A percentile compares a stretch with the other conserved stretches of the same genome.
Evolutionary conservation across 2,888 invertebrate genomes (phyloP).

Genomic region (Philhelius pedissequus): DNA sequence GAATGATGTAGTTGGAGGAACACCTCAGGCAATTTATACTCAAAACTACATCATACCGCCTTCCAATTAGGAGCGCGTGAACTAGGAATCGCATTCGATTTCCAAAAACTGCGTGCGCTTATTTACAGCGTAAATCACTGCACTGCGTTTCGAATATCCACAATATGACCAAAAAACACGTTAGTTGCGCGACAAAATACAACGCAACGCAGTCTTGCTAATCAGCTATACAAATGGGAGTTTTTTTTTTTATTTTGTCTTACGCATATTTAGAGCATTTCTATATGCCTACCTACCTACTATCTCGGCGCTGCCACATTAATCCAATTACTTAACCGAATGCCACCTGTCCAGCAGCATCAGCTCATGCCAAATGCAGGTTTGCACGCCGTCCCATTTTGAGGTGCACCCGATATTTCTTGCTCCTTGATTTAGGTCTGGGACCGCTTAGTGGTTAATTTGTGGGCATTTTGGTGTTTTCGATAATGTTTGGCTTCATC

Average conservation of each 20-base stretch:
- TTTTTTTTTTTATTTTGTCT: not conserved
- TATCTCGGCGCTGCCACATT: constrained; percentile 40
- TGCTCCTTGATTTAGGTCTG: constrained; percentile 42
- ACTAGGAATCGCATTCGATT: constrained; percentile 38
- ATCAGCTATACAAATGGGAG: constrained; percentile 24
- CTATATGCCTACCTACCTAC: not conserved
- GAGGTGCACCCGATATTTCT: constrained; percentile 58
- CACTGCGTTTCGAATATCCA: not conserved
- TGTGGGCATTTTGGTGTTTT: not conserved
- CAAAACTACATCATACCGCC: constrained; percentile 18
- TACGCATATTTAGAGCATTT: constrained; percentile 28
- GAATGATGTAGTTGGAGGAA: constrained; percentile 54
- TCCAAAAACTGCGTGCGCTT: constrained; percentile 21
- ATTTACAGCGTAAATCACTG: constrained; percentile 35
- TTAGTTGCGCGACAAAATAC: constrained; percentile 39
- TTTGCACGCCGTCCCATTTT: constrained; percentile 43
- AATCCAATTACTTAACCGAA: constrained; percentile 64
- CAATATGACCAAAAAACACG: constrained; percentile 31
- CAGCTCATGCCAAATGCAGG: constrained; percentile 10
- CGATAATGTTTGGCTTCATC: not conserved
- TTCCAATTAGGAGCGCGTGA: constrained; percentile 1
- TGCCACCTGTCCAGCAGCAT: constrained; percentile 43
- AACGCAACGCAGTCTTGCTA: constrained; percentile 17
- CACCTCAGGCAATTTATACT: constrained; percentile 42
- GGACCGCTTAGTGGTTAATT: not conserved